These are phyloP conservation scores for Lycodopsis pacificus DNA, from an alignment of 2,797 vertebrate genomes.

Conservation along the genomic window DNA sequence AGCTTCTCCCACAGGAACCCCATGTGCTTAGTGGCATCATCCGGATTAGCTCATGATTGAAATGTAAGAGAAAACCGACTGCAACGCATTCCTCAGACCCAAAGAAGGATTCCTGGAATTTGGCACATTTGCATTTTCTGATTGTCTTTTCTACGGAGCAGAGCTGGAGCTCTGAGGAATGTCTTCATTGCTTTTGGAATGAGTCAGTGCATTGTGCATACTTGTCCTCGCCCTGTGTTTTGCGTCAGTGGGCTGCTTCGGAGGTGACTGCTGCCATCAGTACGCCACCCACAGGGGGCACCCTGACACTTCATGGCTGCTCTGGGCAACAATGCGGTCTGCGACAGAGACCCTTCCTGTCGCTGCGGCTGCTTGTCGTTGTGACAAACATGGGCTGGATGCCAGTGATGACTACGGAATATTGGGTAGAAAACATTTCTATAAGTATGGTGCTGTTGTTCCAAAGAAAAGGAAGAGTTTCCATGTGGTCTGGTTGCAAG, in stretches of 20 bases:
- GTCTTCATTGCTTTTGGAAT: conserved; percentile 59
- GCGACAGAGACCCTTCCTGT: conserved; percentile 41
- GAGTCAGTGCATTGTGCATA: conserved; percentile 59
- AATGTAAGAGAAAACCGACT: conserved; percentile 45
- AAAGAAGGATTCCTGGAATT: conserved; percentile 52
- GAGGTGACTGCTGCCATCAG: conserved; percentile 57
- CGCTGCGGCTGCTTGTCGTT: conserved; percentile 16
- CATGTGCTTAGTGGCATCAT: conserved; percentile 47
- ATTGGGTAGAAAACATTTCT: conserved; percentile 12
- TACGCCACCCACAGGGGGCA: conserved; percentile 21
- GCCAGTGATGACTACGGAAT: not conserved
- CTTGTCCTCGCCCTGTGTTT: not conserved
- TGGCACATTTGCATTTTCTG: conserved; percentile 40
- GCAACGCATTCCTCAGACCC: conserved; percentile 41
- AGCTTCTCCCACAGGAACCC: conserved; percentile 35
- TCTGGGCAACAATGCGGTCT: not conserved
- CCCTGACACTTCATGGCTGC: conserved; percentile 28
- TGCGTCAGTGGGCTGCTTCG: conserved; percentile 63
- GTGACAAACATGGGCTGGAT: conserved; percentile 36
- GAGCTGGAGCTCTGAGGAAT: not conserved
- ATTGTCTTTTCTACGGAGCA: conserved; percentile 38
- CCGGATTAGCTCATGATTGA: conserved; percentile 48
- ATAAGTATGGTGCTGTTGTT: conserved; percentile 1
- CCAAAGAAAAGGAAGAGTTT: conserved; percentile 8
- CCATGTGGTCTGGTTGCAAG: conserved; percentile 11